These are phyloP conservation scores for Parascotia fuliginaria DNA, from an alignment of 2,888 invertebrate species.

Conservation along the genomic window DNA sequence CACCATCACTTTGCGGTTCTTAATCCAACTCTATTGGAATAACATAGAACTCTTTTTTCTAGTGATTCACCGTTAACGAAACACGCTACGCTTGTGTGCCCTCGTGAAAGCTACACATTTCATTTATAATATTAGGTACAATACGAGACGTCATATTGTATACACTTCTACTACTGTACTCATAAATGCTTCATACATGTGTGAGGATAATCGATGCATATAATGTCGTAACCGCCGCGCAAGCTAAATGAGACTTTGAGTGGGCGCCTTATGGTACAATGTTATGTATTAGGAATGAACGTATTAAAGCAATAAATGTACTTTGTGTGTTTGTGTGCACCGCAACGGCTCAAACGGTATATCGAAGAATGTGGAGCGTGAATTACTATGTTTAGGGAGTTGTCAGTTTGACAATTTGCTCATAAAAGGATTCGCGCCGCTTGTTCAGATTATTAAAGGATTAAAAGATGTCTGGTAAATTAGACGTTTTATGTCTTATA, in stretches of 20 bases:
- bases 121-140: constrained; percentile 82
- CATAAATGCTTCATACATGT: constrained; percentile 74
- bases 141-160: constrained; percentile 81
- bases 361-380: constrained; percentile 84
- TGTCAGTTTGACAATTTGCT: constrained; percentile 81
- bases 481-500: constrained; percentile 15
- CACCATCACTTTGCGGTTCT: constrained; percentile 23
- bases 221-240: constrained; percentile 46
- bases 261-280: constrained; percentile 19
- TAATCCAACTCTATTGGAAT: constrained; percentile 27
- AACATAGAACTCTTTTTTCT: constrained; percentile 37
- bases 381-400: constrained; percentile 83
- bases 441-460: constrained; percentile 51
- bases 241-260: constrained; percentile 45
- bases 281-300: constrained; percentile 29
- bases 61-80: constrained; percentile 41
- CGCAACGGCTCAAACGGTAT: constrained; percentile 72
- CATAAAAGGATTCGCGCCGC: constrained; percentile 64
- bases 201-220: constrained; percentile 50
- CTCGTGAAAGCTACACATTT: constrained; percentile 85
- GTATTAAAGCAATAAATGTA: constrained; percentile 72
- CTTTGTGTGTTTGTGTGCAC: constrained; percentile 69
- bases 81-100: constrained; percentile 74
- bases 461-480: constrained; percentile 28
- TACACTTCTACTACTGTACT: constrained; percentile 77